Evolutionary conservation across 2,113 vertebrate genomes (phyloP), one percentile per base, ranked within the genome.

Genomic region (Melanotaenia duboulayi): DNA sequence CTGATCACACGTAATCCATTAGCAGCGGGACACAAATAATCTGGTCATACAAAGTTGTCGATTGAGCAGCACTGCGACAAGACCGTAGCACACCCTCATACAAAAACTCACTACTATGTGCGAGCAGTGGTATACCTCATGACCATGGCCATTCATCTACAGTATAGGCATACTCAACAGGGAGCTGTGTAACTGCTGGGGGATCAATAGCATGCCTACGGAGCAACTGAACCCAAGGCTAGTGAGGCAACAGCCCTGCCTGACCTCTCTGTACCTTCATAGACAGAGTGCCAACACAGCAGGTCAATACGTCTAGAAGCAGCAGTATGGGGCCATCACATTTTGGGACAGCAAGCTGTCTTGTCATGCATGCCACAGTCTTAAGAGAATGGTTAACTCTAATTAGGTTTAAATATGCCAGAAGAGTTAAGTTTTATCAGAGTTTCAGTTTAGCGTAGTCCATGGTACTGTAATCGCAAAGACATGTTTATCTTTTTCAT

Each of bases 131-230:
- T 78, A 35, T 23, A 71, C 86, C 42, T 61, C 59, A 57, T 78
- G 80, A 82, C 37, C 59, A 56, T 79, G 71, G 76, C 79, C 76
- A 25, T 56, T 71, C 89, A 85, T 83, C 71, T 87, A 58, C 66
- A 35, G 42, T 37, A 82, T 76, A 66, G 72, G 69, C 75, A 78
- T 81, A 81, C 88, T 80, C 73, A 39, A 51, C 82, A n/a, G 7
- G 80, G 76, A 89, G 86, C 81, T 74, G 62, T 67, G 69, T 91
- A 76, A 49, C 87, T 70, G 76, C 79, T 4, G 84, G 2, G 28
- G 73, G 90, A 95, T 95, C 94, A 51, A 96, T 95, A 91, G 56
- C n/a, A 12, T 48, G 46, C 72, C 76, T 60, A 71, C 87, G 51
- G 32, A 79, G 86, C 73, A 61, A 91, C 83, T 83, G 56, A 83